phyloP scores from a whole-genome alignment of 2,888 invertebrate genomes.

The Mythimna impura region DNA sequence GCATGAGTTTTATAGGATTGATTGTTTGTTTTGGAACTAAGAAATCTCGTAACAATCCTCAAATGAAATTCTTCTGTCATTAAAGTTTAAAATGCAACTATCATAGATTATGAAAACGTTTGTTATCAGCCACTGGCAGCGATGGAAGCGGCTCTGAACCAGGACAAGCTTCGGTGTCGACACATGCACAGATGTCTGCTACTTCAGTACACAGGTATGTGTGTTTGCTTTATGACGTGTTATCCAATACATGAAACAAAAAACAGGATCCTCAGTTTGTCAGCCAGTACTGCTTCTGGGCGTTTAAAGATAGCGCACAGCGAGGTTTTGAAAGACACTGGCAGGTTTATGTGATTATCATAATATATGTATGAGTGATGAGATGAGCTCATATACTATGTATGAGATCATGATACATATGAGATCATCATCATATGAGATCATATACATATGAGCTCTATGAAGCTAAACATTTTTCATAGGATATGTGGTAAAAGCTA shows the following conservation, averaged over 20 bases:
- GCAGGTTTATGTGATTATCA: too few relatives aligned
- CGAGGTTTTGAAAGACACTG: too few relatives aligned
- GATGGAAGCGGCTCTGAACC: conserved; percentile 76
- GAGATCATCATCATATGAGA: too few relatives aligned
- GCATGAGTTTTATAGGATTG: background rate
- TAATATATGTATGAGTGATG: too few relatives aligned
- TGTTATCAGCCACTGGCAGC: conserved; percentile 62
- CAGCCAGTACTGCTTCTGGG: background rate
- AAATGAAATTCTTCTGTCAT: background rate
- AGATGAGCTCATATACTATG: too few relatives aligned
- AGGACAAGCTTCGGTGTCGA: conserved; percentile 76
- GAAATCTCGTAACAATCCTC: background rate
- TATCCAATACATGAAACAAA: background rate
- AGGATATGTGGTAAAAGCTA: too few relatives aligned
- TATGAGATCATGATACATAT: too few relatives aligned
- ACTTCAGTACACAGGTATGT: conserved; percentile 79
- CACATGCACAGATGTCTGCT: conserved; percentile 78
- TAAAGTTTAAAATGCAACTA: background rate
- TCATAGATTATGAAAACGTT: background rate
- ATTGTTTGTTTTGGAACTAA: background rate
- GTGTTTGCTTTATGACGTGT: background rate
- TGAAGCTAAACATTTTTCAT: too few relatives aligned
- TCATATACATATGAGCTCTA: too few relatives aligned
- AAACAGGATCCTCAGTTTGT: background rate
- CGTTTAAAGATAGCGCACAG: background rate